These are phyloP conservation scores for Nipponacmea schrenckii DNA, from an alignment of 2,888 invertebrate genomes.

Conservation along the genomic window DNA sequence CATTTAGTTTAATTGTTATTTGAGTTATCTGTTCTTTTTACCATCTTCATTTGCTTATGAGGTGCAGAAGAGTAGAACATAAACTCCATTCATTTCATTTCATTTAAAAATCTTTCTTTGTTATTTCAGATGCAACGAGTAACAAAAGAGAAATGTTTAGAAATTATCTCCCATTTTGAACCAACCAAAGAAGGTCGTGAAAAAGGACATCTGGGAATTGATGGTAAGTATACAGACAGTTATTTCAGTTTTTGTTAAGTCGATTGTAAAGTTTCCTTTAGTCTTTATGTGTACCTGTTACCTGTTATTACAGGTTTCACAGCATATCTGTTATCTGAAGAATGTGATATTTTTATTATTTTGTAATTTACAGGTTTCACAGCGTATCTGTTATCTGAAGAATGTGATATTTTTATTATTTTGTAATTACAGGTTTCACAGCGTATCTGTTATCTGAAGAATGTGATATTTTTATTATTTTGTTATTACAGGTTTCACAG, in stretches of 20 bases:
- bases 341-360: not conserved
- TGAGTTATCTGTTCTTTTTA: too few species aligned
- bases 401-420: conserved; percentile 71
- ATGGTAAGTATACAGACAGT: conserved; percentile 66
- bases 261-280: not conserved
- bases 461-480: not conserved
- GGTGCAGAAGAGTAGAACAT: too few species aligned
- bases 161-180: conserved; percentile 72
- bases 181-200: conserved; percentile 71
- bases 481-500: conserved; percentile 60
- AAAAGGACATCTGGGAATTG: conserved; percentile 71
- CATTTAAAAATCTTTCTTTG: not conserved
- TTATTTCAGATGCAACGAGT: conserved; percentile 70
- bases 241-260: too few species aligned
- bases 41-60: too few species aligned
- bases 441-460: conserved; percentile 46
- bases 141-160: conserved; percentile 70
- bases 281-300: not conserved
- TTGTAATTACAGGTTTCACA: conserved; percentile 58
- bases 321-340: not conserved
- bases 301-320: not conserved
- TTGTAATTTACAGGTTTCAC: conserved; percentile 61
- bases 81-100: too few species aligned
- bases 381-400: conserved; percentile 66
- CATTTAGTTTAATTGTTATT: too few species aligned